Evolutionary conservation across 2,113 vertebrate species (phyloP).

Genomic region (Chlorodrepanis virens): DNA sequence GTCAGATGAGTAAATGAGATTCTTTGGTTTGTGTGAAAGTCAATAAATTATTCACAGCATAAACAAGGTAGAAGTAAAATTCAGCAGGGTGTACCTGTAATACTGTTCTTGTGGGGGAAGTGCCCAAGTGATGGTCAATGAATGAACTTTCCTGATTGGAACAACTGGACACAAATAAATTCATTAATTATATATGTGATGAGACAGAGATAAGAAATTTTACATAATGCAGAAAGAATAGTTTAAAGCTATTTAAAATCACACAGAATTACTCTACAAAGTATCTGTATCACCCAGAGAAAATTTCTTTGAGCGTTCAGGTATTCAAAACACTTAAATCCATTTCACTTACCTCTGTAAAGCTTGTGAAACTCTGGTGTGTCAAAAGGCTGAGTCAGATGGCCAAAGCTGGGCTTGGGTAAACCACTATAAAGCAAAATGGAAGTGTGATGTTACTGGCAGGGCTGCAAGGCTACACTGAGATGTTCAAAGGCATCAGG

Average conservation of each 20-base stretch:
- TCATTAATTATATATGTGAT: neutral
- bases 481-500: neutral
- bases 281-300: neutral
- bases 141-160: constrained; percentile 93
- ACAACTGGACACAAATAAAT: constrained; percentile 81
- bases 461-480: neutral
- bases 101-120: constrained; percentile 89
- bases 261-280: neutral
- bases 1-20: neutral
- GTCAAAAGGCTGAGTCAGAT: constrained; percentile 89
- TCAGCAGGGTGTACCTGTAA: constrained; percentile 82
- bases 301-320: neutral
- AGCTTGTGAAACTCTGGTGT: constrained; percentile 90
- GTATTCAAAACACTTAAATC: neutral
- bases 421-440: constrained; percentile 79
- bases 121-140: constrained; percentile 92
- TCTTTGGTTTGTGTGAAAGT: neutral
- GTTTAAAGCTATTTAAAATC: neutral
- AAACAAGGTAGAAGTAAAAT: neutral
- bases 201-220: neutral
- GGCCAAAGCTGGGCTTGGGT: constrained; percentile 82
- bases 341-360: constrained; percentile 84
- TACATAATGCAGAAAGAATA: neutral
- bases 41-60: neutral
- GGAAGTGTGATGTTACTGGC: neutral